A percentile compares a stretch with the other conserved stretches of the same genome.
These are phyloP conservation scores for Ranitomeya variabilis DNA, from an alignment of 2,113 vertebrate genomes.

Conservation along the genomic window DNA sequence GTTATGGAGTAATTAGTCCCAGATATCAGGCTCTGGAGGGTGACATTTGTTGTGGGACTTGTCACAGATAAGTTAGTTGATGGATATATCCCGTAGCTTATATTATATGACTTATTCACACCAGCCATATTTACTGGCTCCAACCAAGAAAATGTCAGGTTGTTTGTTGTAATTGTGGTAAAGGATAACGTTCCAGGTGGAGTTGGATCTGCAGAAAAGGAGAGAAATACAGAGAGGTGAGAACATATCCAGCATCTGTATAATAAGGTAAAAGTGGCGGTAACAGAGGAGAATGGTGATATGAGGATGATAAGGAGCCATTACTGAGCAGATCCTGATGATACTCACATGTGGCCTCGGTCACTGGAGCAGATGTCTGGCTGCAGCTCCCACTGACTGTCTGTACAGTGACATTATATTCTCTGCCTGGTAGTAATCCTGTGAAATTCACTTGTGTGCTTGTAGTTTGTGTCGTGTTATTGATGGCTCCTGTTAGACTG, in stretches of 20 bases:
- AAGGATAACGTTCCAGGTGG: not conserved
- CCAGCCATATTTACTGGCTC: too few species aligned
- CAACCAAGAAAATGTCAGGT: too few species aligned
- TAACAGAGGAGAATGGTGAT: not conserved
- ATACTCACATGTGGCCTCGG: constrained; percentile 42
- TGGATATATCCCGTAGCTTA: too few species aligned
- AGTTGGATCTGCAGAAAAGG: constrained; percentile 8
- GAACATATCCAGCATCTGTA: not conserved
- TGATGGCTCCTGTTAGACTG: constrained; percentile 7
- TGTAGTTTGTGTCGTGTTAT: not conserved
- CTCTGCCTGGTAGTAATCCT: constrained; percentile 1
- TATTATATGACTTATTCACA: too few species aligned
- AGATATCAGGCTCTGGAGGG: too few species aligned
- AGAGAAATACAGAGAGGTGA: not conserved
- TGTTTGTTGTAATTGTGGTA: not conserved
- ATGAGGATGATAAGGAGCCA: not conserved
- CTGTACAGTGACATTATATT: not conserved
- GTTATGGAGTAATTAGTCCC: too few species aligned
- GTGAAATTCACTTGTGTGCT: not conserved
- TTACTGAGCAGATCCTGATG: not conserved
- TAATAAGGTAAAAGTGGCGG: not conserved
- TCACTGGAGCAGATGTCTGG: not conserved
- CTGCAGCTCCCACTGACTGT: not conserved
- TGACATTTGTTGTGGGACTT: too few species aligned
- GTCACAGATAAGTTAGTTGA: too few species aligned